A percentile compares a stretch with the other conserved stretches of the same genome.
Evolutionary conservation across 2,888 invertebrate genomes (phyloP).

Genomic region (Cantharis nigra): DNA sequence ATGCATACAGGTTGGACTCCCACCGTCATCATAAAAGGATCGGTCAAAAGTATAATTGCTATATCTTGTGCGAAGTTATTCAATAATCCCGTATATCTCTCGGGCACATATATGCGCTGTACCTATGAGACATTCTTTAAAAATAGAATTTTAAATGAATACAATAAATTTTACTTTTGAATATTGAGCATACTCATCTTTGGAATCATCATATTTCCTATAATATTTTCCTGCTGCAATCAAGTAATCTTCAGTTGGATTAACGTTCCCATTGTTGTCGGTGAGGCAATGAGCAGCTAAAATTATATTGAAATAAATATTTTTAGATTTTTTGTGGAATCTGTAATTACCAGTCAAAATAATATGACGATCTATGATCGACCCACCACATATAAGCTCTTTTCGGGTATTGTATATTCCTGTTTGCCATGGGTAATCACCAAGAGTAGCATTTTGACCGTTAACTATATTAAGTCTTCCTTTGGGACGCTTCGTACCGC

Average conservation of each 20-base stretch:
- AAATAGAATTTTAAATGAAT: not conserved
- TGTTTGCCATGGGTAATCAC: not conserved
- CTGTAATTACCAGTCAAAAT: not conserved
- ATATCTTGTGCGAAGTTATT: conserved; percentile 46
- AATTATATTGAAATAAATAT: not conserved
- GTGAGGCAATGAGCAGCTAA: not conserved
- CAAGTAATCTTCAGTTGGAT: not conserved
- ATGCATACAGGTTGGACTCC: conserved; percentile 50
- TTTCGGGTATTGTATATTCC: not conserved
- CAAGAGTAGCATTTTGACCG: not conserved
- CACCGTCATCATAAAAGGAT: conserved; percentile 40
- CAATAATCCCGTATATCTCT: conserved; percentile 35
- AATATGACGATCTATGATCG: not conserved
- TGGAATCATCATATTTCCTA: not conserved
- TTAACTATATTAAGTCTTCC: not conserved
- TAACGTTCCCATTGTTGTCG: not conserved
- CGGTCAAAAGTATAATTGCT: conserved; percentile 45
- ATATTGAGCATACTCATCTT: not conserved
- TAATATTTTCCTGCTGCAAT: not conserved
- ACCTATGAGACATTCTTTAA: conserved; percentile 27
- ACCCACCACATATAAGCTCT: not conserved
- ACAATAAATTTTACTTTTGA: not conserved
- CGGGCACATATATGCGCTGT: conserved; percentile 32
- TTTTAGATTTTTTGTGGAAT: too few relatives aligned
- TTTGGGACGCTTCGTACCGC: not conserved